These are phyloP conservation scores for Laterallus jamaicensis DNA, from an alignment of 2,113 vertebrate species.

Conservation along the genomic window DNA sequence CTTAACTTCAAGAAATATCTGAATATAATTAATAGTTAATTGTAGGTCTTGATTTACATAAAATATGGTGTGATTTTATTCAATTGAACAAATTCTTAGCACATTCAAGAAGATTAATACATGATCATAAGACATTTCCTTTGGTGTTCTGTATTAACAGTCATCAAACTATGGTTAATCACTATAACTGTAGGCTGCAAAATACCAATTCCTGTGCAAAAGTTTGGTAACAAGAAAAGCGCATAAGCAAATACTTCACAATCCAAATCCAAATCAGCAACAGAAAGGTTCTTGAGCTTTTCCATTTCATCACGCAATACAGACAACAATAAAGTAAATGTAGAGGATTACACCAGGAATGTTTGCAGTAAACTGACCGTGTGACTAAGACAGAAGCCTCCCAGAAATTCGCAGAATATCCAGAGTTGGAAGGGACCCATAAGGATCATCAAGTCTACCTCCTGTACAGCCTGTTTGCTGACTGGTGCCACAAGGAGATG, in stretches of 20 bases:
- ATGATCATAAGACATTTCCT: background rate
- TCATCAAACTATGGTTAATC: background rate
- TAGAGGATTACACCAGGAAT: background rate
- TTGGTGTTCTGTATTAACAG: background rate
- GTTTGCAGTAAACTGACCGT: background rate
- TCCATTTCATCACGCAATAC: background rate
- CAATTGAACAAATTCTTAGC: background rate
- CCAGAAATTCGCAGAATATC: background rate
- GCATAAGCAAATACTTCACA: background rate
- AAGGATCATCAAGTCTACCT: too few species aligned
- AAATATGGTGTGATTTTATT: background rate
- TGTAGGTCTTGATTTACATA: background rate
- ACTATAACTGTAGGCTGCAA: fast-evolving
- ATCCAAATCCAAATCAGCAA: background rate
- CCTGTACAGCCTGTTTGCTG: background rate
- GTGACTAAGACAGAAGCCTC: background rate
- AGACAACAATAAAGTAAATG: background rate
- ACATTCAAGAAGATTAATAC: background rate
- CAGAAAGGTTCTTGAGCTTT: background rate
- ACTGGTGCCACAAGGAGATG: background rate
- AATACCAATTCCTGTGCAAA: background rate
- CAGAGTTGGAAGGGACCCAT: too few species aligned
- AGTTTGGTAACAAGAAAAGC: background rate
- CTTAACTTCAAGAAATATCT: background rate
- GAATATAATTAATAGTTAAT: background rate